These are phyloP conservation scores for Lacerta agilis DNA, from an alignment of 2,797 vertebrate genomes.

Conservation along the genomic window DNA sequence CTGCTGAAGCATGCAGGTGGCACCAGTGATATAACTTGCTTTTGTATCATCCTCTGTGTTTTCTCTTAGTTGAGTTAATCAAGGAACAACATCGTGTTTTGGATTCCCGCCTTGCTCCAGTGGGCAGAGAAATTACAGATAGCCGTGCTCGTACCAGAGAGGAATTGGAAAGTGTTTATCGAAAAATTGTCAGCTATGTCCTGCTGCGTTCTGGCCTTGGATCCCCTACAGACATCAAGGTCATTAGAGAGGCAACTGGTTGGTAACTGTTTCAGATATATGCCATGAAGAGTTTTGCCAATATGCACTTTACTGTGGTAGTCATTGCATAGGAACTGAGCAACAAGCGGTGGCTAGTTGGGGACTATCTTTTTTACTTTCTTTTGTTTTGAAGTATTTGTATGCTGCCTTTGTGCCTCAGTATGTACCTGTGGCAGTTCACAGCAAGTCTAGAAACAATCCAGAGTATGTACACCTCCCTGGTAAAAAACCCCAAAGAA, in stretches of 20 bases:
- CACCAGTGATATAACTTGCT: neutral
- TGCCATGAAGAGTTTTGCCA: neutral
- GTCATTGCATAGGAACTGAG: neutral
- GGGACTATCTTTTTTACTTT: neutral
- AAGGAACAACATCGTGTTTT: constrained; percentile 80
- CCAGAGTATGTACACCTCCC: neutral
- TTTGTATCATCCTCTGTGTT: constrained; percentile 11
- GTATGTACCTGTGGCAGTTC: neutral
- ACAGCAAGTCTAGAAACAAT: neutral
- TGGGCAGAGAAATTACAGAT: constrained; percentile 87
- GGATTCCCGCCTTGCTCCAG: constrained; percentile 78
- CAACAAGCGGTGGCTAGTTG: neutral
- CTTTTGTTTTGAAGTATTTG: neutral
- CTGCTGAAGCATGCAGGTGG: constrained; percentile 1
- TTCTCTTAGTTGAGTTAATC: constrained; percentile 84
- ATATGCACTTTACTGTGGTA: neutral
- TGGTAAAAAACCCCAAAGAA: neutral
- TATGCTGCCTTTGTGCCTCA: neutral
- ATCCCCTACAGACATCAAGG: constrained; percentile 78
- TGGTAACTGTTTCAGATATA: constrained; percentile 35
- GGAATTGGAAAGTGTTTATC: constrained; percentile 83
- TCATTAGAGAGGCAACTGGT: constrained; percentile 89
- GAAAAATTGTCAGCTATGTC: constrained; percentile 82
- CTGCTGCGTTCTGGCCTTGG: constrained; percentile 85
- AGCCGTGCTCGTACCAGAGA: constrained; percentile 72